Evolutionary conservation across 2,113 vertebrate species (phyloP), one percentile per base, ranked within the genome.

Genomic region (Microtus montanus): DNA sequence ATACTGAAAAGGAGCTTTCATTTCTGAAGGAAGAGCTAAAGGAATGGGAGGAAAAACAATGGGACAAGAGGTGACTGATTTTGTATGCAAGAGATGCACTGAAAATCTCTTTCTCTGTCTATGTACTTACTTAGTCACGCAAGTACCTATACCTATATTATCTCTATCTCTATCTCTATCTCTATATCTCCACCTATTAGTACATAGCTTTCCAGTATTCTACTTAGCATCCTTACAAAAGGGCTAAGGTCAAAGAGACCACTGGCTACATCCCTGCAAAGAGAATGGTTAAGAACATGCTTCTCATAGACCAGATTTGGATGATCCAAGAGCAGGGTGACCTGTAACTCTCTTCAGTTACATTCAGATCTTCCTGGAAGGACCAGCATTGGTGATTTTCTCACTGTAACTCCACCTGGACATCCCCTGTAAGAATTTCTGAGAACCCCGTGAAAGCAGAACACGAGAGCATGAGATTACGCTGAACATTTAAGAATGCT

Each of bases 1-100:
- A 94, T 92, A 87, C 80, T 95, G 95, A 95, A 94, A 87, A 84
- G 38, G n/a, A 26, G 80, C 79, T 80, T n/a, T 93, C 30, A 63
- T 35, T 41, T 64, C 91, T 71, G n/a, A 41, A 49, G 79, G 20
- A 22, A 13, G 33, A 89, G 95, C 33, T 79, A 41, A 93, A 84
- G 49, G 84, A 78, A 71, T 1, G 12, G 71, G 87, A 63, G n/a
- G 71, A 91, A 79, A 15, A 52, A 24, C 44, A 78, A 78, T 61
- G 20, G 94, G 94, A 71, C 28, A 70, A 58, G 49, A 77, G 49
- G 11, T 93, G 20, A 44, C 58, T 91, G 30, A 64, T 9, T 91
- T 44, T 22, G 7, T 77, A 38, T 64, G n/a, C 13, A 52, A 35
- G 26, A n/a, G 6, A 12, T 73, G 35, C 26, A 9, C 38, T 86